phyloP scores from a whole-genome alignment of 2,113 vertebrate genomes.

The Otolemur garnettii region DNA sequence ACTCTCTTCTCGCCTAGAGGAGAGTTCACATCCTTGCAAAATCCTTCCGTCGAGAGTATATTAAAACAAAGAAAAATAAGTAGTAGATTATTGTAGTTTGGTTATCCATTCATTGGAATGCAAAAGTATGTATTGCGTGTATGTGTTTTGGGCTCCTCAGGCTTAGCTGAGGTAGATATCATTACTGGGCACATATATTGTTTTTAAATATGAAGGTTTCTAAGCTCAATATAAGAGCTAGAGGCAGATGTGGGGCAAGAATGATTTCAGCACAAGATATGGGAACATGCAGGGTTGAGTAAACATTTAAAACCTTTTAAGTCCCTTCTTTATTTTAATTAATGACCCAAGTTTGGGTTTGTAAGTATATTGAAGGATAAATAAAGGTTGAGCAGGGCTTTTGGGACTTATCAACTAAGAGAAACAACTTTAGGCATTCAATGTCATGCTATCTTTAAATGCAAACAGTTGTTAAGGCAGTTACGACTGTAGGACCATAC shows the following conservation, averaged over 20 bases:
- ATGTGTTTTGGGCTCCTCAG: not conserved
- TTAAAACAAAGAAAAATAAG: not conserved
- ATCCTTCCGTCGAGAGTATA: not conserved
- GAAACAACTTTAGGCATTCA: not conserved
- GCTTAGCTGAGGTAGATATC: not conserved
- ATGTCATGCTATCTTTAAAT: slow-evolving; percentile 46
- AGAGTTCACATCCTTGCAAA: not conserved
- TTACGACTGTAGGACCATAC: not conserved
- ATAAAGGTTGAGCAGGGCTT: not conserved
- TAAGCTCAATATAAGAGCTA: not conserved
- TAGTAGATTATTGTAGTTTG: not conserved
- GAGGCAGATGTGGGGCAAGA: not conserved
- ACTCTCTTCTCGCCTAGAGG: not conserved
- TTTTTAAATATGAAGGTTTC: not conserved
- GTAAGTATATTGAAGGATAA: not conserved
- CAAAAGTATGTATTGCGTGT: not conserved
- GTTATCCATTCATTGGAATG: not conserved
- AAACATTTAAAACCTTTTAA: not conserved
- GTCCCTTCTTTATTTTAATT: not conserved
- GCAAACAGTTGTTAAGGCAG: not conserved
- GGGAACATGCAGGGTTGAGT: not conserved
- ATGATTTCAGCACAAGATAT: not conserved
- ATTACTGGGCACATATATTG: too few species aligned
- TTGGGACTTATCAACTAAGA: not conserved
- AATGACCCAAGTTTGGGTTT: not conserved